Base-by-base conservation (phyloP, 2,113 vertebrate species). In the Hyperopisus bebe region DNA sequence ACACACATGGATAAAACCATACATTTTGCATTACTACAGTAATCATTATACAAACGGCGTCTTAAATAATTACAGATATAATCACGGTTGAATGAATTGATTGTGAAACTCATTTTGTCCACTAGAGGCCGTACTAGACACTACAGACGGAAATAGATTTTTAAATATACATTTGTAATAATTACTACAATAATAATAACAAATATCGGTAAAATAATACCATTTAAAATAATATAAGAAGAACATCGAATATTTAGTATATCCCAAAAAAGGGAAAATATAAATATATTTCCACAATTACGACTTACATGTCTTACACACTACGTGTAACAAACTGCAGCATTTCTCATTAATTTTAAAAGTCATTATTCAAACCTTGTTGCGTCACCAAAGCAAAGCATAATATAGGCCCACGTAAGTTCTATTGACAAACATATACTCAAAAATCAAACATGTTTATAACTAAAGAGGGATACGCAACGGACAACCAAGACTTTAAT, bases 61-160 rank as follows among this genome's bases (percentile, higher is more conserved):
- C 48, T 51, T 50, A 51, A 31, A 86, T 86, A 6, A 86, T 48
- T 50, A 50, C 48, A 51, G 24, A 31, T 53, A 51, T 15, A 86
- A 86, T 51, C 6, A 51, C 21, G 13, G 27, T 24, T 39, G 47
- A 82, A 82, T 15, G 50, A 42, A 39, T n/a, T 31, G 21, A 35
- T 7, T 27, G 82, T 5, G 21, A 15, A 42, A 84, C 85, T 90
- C 88, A 91, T 91, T 85, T 91, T 90, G 92, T 91, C 95, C 95
- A 93, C 96, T 94, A 96, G 96, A 93, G 94, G 96, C 94, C 96
- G 95, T 94, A 91, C 92, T 93, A 93, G 92, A 91, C 94, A 90
- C 92, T 92, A 89, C 11, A 90, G 89, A 92, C 74, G 31, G 35
- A 17, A 70, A 31, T 42, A 39, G 1, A 35, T 19, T 80, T 80